Conservation (phyloP, 2,888 invertebrate genomes). For the Blastobasis adustella region DNA sequence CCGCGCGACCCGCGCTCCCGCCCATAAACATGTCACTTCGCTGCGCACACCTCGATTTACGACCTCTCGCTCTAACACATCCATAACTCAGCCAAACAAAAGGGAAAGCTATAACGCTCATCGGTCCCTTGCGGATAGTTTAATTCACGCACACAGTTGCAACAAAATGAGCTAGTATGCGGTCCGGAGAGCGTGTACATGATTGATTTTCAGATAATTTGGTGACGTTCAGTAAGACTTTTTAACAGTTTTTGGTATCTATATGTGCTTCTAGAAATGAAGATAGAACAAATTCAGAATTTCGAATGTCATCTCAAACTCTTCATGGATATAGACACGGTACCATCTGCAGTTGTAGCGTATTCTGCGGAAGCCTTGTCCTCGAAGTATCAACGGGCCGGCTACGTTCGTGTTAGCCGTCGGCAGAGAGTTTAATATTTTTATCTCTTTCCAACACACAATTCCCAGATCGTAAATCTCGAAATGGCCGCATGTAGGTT, state of each 20-base stretch:
- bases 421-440: conserved; percentile 67
- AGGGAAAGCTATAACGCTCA: conserved; percentile 74
- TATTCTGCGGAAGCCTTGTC: conserved; percentile 54
- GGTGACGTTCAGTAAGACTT: no score
- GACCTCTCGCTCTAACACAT: conserved; percentile 71
- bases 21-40: conserved; percentile 74
- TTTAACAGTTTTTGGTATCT: no score
- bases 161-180: conserved; percentile 68
- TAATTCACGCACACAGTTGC: conserved; percentile 70
- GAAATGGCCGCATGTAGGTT: conserved; percentile 77
- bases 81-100: conserved; percentile 71
- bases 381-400: conserved; percentile 54
- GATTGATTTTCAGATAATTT: conserved; percentile 30
- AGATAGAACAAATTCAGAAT: no score
- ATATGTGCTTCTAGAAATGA: no score
- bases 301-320: no score
- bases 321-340: no score
- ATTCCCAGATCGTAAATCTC: conserved; percentile 77
- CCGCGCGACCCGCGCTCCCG: conserved; percentile 54
- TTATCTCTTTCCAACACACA: conserved; percentile 72
- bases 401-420: conserved; percentile 55
- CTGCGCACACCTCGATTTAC: conserved; percentile 65
- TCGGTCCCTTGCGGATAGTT: conserved; percentile 73
- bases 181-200: conserved; percentile 40
- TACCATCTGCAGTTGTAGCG: conserved; percentile 26